These are phyloP conservation scores for Formica aserva DNA, from an alignment of 2,888 invertebrate genomes.

Conservation along the genomic window DNA sequence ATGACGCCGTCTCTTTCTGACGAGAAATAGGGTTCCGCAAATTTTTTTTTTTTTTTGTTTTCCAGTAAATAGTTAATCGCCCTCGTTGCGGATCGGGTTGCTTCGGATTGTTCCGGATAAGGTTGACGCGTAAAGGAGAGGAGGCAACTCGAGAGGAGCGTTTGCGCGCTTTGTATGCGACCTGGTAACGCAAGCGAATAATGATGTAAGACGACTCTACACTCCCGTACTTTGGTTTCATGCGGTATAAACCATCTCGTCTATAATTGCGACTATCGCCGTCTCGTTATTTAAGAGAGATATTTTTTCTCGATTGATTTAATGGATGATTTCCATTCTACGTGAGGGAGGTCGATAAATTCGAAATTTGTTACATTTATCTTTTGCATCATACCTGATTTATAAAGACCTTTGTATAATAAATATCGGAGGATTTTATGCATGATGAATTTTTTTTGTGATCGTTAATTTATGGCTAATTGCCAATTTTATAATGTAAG, in stretches of 20 bases:
- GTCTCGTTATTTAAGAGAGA: constrained; percentile 39
- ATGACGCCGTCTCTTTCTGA: neutral
- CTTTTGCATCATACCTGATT: neutral
- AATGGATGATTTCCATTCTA: neutral
- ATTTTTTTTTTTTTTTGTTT: neutral
- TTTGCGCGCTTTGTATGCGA: constrained; percentile 63
- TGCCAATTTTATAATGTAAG: neutral
- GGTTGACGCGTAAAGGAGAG: constrained; percentile 47
- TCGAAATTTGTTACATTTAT: neutral
- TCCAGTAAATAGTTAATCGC: constrained; percentile 45
- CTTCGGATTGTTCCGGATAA: constrained; percentile 35
- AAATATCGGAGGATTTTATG: neutral
- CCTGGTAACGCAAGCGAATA: constrained; percentile 83
- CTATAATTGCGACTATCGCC: constrained; percentile 71
- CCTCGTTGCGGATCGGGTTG: constrained; percentile 39
- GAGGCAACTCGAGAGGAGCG: constrained; percentile 25
- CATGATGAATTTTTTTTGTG: neutral
- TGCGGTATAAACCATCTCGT: constrained; percentile 72
- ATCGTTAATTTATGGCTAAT: constrained; percentile 7
- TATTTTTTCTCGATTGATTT: constrained; percentile 1
- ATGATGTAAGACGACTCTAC: constrained; percentile 82
- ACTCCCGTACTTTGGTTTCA: constrained; percentile 80
- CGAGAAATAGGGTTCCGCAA: neutral
- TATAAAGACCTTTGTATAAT: neutral
- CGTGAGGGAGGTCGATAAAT: neutral